Base-by-base conservation (phyloP, 2,113 vertebrate species). In the Myrmophylax atrothorax region DNA sequence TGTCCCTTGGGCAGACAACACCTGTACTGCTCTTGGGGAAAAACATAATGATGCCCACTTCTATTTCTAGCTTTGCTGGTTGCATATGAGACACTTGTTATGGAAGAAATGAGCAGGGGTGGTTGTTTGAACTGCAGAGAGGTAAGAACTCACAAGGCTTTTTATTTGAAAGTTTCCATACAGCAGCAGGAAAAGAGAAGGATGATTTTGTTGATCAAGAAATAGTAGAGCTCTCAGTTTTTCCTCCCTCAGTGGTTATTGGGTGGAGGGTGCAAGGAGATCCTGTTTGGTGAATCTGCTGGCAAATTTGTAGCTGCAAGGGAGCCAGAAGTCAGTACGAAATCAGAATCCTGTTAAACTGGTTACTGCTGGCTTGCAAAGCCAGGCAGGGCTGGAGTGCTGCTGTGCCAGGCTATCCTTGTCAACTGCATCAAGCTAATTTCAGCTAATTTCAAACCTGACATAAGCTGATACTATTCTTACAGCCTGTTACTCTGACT, bases 381-480 rank as follows among this genome's bases (percentile, higher is more conserved):
- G n/a, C n/a, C 35, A 74, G 58, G 82, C 14, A 37, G 50, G 37
- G 55, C 77, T 84, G 73, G 59, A 81, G 73, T 8, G 47, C 80
- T 90, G 76, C 79, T 73, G 18, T 82, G 70, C 92, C 62, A 80
- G 47, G 70, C 53, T 76, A 11, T 40, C 78, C 60, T 84, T 86
- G 86, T 89, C 79, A 86, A 49, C 33, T 26, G 18, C 82, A 80
- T 69, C 40, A 35, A 85, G 67, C 60, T 92, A 60, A 95, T 81
- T 92, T 84, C 87, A 94, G 72, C 56, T 92, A 19, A 77, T 90
- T 93, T 88, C 49, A 87, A 88, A 91, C 37, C n/a, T 85, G 82
- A 56, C 62, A 89, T 42, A 79, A 95, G 9, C 38, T 56, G 78
- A 47, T 83, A 42, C 59, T 93, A 11, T 90, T 96, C 84, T 89